Evolutionary conservation across 2,888 invertebrate species (phyloP).

Genomic region (Eupithecia dodoneata): DNA sequence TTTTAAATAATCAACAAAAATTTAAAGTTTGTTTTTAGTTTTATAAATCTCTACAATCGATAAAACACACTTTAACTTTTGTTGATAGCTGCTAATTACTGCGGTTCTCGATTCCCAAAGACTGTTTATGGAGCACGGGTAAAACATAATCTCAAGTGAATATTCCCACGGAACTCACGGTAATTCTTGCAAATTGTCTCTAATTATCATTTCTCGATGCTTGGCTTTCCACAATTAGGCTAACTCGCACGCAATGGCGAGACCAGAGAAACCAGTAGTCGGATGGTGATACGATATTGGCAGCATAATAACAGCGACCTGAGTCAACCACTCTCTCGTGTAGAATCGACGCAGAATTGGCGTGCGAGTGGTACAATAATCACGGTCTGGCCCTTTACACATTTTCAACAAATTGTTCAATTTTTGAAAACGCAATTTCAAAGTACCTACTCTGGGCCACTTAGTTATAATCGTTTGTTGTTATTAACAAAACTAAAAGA

Average conservation of each 20-base stretch:
- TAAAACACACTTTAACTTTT: background rate
- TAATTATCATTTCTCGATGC: conserved; percentile 75
- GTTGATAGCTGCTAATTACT: background rate
- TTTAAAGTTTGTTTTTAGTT: background rate
- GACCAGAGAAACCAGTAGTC: conserved; percentile 78
- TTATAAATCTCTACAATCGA: background rate
- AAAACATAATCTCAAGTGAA: conserved; percentile 43
- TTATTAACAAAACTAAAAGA: background rate
- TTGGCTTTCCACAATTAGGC: conserved; percentile 75
- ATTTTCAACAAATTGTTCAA: conserved; percentile 31
- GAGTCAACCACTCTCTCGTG: conserved; percentile 62
- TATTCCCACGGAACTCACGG: conserved; percentile 43
- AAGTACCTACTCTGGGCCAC: background rate
- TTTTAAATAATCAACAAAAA: too few species aligned
- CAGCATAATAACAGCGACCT: conserved; percentile 68
- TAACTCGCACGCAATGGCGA: conserved; percentile 69
- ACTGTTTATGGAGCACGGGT: conserved; percentile 21
- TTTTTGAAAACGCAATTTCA: background rate
- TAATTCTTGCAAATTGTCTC: conserved; percentile 54
- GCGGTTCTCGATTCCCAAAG: background rate
- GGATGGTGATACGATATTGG: conserved; percentile 62
- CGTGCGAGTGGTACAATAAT: conserved; percentile 15
- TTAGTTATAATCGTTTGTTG: background rate
- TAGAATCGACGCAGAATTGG: conserved; percentile 16
- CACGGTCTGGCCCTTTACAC: conserved; percentile 1